phyloP scores from a whole-genome alignment of 2,797 vertebrate species.

The Pseudopleuronectes americanus region DNA sequence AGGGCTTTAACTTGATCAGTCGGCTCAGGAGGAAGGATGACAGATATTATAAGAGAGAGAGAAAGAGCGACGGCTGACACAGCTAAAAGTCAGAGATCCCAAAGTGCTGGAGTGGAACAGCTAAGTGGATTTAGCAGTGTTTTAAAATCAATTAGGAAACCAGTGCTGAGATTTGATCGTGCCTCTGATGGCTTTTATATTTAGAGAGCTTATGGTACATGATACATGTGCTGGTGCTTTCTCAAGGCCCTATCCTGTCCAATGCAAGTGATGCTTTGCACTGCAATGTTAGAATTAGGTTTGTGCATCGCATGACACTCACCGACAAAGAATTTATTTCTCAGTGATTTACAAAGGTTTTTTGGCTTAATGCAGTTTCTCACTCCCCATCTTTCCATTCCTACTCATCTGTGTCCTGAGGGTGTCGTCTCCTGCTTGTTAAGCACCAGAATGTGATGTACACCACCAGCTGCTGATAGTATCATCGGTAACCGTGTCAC shows the following conservation, averaged over 20 bases:
- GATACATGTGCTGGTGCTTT: background rate
- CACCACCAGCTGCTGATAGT: slow-evolving; percentile 11
- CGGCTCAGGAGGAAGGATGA: slow-evolving; percentile 16
- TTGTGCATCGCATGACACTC: slow-evolving; percentile 42
- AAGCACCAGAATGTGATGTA: slow-evolving; percentile 35
- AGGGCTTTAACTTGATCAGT: slow-evolving; percentile 64
- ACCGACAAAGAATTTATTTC: slow-evolving; percentile 30
- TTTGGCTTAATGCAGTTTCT: slow-evolving; percentile 28
- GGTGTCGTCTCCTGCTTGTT: slow-evolving; percentile 30
- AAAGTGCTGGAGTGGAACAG: slow-evolving; percentile 6
- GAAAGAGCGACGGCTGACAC: slow-evolving; percentile 6
- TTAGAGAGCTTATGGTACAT: slow-evolving; percentile 29
- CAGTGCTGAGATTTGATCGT: slow-evolving; percentile 7
- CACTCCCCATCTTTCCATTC: background rate
- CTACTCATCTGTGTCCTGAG: background rate
- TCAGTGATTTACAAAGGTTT: slow-evolving; percentile 28
- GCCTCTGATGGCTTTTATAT: slow-evolving; percentile 21
- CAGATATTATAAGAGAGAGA: background rate
- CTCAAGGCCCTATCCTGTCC: background rate
- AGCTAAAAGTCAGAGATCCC: slow-evolving; percentile 15
- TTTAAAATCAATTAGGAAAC: slow-evolving; percentile 59
- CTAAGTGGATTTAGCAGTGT: slow-evolving; percentile 65
- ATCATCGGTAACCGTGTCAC: slow-evolving; percentile 34
- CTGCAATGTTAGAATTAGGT: slow-evolving; percentile 46
- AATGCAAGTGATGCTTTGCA: slow-evolving; percentile 21